Evolutionary conservation across 1,140 invertebrate genomes (phyloP).

Genomic region (Pogonomyrmex barbatus): DNA sequence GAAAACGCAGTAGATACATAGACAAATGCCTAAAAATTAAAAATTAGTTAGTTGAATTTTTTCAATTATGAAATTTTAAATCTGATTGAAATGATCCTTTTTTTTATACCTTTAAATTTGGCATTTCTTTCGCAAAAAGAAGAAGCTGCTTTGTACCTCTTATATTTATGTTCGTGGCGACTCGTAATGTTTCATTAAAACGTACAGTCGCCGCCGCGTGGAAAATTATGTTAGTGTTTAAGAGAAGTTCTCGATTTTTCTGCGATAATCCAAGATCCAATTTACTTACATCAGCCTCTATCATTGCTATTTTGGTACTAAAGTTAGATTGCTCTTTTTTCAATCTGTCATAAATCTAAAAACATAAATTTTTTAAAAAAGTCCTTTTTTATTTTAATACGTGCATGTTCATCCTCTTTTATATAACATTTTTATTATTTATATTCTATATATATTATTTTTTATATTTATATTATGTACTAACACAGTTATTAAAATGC

Average conservation of each 20-base stretch:
- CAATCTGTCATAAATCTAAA: conserved; percentile 86
- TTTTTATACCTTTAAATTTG: conserved; percentile 88
- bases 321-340: conserved; percentile 82
- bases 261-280: conserved; percentile 87
- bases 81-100: background rate
- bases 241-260: conserved; percentile 85
- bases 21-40: conserved; percentile 78
- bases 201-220: conserved; percentile 96
- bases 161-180: conserved; percentile 88
- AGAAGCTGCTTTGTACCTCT: conserved; percentile 88
- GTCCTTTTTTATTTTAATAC: background rate
- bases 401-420: background rate
- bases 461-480: conserved; percentile 65
- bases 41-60: background rate
- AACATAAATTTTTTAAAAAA: background rate
- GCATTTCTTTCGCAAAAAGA: conserved; percentile 88
- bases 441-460: background rate
- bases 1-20: conserved; percentile 90
- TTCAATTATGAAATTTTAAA: conserved; percentile 55
- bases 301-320: conserved; percentile 86
- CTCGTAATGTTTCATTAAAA: conserved; percentile 93
- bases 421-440: background rate
- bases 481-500: conserved; percentile 87
- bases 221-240: conserved; percentile 90
- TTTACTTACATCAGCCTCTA: conserved; percentile 88